Conservation (phyloP, 2,797 vertebrate genomes). For the Pagetopsis macropterus region DNA sequence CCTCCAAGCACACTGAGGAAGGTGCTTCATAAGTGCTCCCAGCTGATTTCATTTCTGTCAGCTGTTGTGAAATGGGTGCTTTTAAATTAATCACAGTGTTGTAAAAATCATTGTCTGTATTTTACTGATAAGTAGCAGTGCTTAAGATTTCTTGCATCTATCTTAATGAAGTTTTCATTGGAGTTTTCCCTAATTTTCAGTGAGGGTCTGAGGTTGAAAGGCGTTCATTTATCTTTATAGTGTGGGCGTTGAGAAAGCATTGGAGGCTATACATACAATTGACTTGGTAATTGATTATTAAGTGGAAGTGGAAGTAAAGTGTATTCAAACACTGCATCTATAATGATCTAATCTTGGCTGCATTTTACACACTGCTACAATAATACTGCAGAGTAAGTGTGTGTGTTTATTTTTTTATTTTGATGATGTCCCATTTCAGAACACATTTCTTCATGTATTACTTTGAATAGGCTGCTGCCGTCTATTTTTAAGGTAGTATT, state of each 20-base stretch:
- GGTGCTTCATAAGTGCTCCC: conserved; percentile 42
- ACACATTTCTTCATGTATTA: conserved; percentile 2
- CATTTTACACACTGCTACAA: conserved; percentile 8
- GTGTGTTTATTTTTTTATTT: neutral
- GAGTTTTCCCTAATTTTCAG: conserved; percentile 14
- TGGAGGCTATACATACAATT: conserved; percentile 39
- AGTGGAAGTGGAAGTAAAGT: conserved; percentile 35
- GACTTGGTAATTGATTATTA: conserved; percentile 36
- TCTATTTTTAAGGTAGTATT: conserved; percentile 23
- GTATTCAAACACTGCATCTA: conserved; percentile 18
- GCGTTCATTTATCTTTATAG: conserved; percentile 23
- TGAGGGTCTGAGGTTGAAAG: conserved; percentile 17
- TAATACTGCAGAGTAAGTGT: conserved; percentile 3
- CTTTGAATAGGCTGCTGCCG: conserved; percentile 10
- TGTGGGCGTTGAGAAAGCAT: conserved; percentile 21
- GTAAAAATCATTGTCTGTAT: conserved; percentile 36
- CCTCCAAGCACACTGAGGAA: conserved; percentile 38
- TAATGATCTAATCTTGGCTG: conserved; percentile 28
- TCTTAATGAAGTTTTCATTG: conserved; percentile 6
- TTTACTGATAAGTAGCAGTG: conserved; percentile 15
- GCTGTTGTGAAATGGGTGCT: conserved; percentile 12
- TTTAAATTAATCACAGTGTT: conserved; percentile 26
- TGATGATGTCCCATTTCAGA: conserved; percentile 6
- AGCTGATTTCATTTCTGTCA: conserved; percentile 40
- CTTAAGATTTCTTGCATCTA: neutral